Conservation (phyloP, 2,888 invertebrate genomes). For the Pseudeuparius sepicola region DNA sequence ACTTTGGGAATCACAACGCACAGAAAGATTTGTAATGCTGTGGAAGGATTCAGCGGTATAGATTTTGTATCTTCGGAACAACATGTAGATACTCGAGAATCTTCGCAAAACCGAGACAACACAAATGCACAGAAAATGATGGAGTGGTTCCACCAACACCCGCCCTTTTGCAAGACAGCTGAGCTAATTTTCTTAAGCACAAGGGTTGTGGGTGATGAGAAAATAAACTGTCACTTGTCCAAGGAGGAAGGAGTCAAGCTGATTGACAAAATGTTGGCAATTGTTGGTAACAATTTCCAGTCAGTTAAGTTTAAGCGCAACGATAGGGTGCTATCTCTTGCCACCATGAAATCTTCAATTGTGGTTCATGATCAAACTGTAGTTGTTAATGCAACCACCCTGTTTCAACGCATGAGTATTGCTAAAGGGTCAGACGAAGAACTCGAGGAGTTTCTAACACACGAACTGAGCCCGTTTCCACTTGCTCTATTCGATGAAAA, state of each 20-base stretch:
- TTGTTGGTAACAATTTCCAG: constrained; percentile 4
- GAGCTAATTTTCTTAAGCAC: constrained; percentile 8
- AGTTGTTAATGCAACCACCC: constrained; percentile 4
- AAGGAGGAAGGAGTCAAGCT: not conserved
- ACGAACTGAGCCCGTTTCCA: constrained; percentile 4
- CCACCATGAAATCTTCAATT: constrained; percentile 5
- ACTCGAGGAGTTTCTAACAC: constrained; percentile 4
- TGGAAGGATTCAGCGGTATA: constrained; percentile 3
- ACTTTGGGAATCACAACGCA: constrained; percentile 5
- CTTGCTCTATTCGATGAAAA: constrained; percentile 1
- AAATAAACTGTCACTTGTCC: constrained; percentile 8
- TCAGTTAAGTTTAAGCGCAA: constrained; percentile 4
- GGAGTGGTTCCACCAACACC: constrained; percentile 6
- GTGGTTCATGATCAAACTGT: constrained; percentile 5
- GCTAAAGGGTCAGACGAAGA: constrained; percentile 3
- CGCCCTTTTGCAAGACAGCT: constrained; percentile 3
- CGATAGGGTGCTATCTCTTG: constrained; percentile 4
- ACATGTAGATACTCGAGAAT: too few relatives aligned
- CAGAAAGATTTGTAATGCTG: constrained; percentile 1
- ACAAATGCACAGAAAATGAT: too few relatives aligned
- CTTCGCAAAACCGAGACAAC: too few relatives aligned
- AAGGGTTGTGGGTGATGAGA: constrained; percentile 3
- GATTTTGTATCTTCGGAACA: too few relatives aligned
- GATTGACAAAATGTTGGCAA: constrained; percentile 7
- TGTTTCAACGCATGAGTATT: too few relatives aligned